phyloP scores from a whole-genome alignment of 2,888 invertebrate genomes.

The Polietes domitor region DNA sequence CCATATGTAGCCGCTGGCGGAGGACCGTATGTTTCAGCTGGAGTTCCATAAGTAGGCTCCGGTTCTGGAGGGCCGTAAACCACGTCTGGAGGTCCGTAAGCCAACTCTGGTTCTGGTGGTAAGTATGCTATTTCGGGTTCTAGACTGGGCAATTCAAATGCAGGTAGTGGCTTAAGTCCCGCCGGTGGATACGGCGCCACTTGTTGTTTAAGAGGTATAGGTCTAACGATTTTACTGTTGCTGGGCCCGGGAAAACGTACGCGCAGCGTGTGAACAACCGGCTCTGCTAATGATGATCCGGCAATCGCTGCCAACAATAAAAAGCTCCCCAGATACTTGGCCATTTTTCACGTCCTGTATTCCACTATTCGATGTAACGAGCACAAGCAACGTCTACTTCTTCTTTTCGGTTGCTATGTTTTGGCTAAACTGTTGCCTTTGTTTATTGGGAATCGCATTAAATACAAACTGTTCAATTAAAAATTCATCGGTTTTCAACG shows the following conservation, averaged over 20 bases:
- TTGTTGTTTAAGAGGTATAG: conserved; percentile 47
- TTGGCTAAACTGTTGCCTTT: conserved; percentile 51
- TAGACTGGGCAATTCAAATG: conserved; percentile 75
- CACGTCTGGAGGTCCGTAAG: conserved; percentile 70
- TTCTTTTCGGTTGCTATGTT: conserved; percentile 42
- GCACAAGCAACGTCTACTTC: background rate
- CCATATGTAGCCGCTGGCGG: conserved; percentile 69
- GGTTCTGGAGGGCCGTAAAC: conserved; percentile 55
- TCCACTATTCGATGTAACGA: conserved; percentile 14
- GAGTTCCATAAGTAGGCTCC: conserved; percentile 57
- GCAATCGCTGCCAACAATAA: conserved; percentile 41
- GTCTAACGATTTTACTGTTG: conserved; percentile 56
- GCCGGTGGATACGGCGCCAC: conserved; percentile 76
- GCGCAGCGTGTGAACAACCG: conserved; percentile 48
- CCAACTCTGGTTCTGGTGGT: conserved; percentile 71
- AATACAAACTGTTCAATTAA: conserved; percentile 61
- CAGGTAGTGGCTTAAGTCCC: conserved; percentile 74
- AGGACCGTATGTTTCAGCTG: conserved; percentile 49
- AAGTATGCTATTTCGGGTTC: conserved; percentile 65
- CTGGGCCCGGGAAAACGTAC: conserved; percentile 74
- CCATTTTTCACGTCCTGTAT: conserved; percentile 37
- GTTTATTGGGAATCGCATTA: conserved; percentile 49
- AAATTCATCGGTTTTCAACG: conserved; percentile 53
- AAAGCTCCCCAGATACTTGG: conserved; percentile 17
- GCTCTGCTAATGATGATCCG: conserved; percentile 34